Evolutionary conservation across 2,113 vertebrate species (phyloP).

Genomic region (Dromaius novaehollandiae): DNA sequence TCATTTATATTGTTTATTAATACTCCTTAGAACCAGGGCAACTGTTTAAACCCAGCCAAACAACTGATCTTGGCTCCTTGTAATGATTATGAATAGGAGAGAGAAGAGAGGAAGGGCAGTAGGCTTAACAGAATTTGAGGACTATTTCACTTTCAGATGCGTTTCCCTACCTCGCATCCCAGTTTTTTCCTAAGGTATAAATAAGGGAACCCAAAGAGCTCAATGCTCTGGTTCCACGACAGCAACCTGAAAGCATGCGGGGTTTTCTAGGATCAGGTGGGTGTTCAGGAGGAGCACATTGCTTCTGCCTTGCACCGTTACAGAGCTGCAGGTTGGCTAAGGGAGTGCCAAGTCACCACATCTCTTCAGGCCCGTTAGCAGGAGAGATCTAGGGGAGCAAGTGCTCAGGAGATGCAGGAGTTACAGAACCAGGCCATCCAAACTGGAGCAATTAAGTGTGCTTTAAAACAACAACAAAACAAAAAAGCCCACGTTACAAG

Average conservation of each 20-base stretch:
- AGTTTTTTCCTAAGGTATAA: rapidly evolving
- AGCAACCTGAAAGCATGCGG: neutral
- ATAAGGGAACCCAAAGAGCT: neutral
- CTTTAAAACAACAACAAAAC: neutral
- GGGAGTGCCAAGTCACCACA: neutral
- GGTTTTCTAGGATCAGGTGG: neutral
- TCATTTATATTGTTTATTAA: neutral
- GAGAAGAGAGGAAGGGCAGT: neutral
- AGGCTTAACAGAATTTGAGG: neutral
- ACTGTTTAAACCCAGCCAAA: neutral
- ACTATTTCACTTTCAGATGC: neutral
- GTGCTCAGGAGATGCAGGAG: neutral
- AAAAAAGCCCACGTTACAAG: neutral
- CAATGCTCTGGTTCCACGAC: neutral
- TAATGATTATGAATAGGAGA: neutral
- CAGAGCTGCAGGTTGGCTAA: neutral
- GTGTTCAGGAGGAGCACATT: neutral
- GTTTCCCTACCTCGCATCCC: neutral
- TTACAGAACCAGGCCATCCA: neutral
- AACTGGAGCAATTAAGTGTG: neutral
- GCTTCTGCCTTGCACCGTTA: neutral
- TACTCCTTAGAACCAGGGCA: neutral
- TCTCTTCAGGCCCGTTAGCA: neutral
- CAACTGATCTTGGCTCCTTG: neutral
- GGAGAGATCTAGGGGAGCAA: neutral